Evolutionary conservation across 1,140 invertebrate genomes (phyloP).

Genomic region (Brachionus calyciflorus): DNA sequence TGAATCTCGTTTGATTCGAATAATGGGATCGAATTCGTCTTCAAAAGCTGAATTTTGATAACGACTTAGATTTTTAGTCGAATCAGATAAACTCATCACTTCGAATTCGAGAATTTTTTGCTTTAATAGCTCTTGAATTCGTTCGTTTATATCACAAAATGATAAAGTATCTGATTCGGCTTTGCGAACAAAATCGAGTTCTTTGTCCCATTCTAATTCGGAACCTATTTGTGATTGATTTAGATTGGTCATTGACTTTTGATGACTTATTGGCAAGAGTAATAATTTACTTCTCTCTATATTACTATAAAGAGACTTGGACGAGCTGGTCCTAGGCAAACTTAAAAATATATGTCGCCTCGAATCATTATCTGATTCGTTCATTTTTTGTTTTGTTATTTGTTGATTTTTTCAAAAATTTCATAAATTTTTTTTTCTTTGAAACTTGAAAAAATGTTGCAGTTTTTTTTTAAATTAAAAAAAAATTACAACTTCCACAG

Average conservation of each 20-base stretch:
- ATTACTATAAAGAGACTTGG: background rate
- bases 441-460: no score
- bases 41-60: background rate
- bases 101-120: conserved; percentile 33
- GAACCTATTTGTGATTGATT: background rate
- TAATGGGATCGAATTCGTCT: background rate
- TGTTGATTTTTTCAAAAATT: no score
- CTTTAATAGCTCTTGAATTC: background rate
- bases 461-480: no score
- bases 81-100: background rate
- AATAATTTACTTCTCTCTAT: background rate
- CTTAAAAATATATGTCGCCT: no score
- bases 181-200: conserved; percentile 9
- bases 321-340: background rate
- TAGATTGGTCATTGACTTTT: background rate
- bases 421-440: no score
- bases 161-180: conserved; percentile 21
- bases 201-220: conserved; percentile 42
- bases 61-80: background rate
- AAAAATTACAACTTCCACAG: conserved; percentile 8
- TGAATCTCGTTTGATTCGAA: background rate
- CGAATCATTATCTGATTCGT: no score
- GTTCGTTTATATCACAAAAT: conserved; percentile 19
- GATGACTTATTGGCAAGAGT: background rate
- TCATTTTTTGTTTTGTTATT: conserved; percentile 27